Conservation (phyloP, 2,797 vertebrate species). For the Tokudaia muenninki region DNA sequence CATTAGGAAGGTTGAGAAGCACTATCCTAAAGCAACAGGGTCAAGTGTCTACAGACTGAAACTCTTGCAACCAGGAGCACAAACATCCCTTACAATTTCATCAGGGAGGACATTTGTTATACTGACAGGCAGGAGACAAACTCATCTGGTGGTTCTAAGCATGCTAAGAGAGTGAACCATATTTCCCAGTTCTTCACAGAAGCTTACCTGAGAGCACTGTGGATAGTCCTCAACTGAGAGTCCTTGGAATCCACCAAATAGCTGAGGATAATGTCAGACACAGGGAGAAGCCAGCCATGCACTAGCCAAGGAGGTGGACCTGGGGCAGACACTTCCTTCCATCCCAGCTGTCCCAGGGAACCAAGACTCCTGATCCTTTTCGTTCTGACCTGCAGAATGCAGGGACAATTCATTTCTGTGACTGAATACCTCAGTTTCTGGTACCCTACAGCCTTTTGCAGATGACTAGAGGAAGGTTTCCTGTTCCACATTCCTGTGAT, state of each 20-base stretch:
- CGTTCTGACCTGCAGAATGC: not conserved
- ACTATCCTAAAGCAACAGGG: not conserved
- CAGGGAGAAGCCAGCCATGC: not conserved
- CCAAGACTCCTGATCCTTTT: no score
- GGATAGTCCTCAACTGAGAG: not conserved
- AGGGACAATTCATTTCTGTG: not conserved
- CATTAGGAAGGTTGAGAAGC: not conserved
- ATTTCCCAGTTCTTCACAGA: not conserved
- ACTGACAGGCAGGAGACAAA: not conserved
- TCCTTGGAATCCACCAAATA: not conserved
- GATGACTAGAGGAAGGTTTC: not conserved
- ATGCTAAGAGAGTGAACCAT: not conserved
- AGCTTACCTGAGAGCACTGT: not conserved
- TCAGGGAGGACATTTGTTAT: not conserved
- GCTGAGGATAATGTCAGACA: not conserved
- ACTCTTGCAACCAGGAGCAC: not conserved
- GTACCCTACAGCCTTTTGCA: not conserved
- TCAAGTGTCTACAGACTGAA: not conserved
- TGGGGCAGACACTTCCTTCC: not conserved
- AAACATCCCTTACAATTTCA: not conserved
- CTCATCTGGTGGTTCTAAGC: not conserved
- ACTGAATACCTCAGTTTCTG: not conserved
- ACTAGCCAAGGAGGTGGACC: not conserved
- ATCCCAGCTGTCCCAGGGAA: not conserved
- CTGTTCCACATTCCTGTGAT: not conserved